Evolutionary conservation across 2,113 vertebrate species (phyloP).

Genomic region (Clarias batrachus): DNA sequence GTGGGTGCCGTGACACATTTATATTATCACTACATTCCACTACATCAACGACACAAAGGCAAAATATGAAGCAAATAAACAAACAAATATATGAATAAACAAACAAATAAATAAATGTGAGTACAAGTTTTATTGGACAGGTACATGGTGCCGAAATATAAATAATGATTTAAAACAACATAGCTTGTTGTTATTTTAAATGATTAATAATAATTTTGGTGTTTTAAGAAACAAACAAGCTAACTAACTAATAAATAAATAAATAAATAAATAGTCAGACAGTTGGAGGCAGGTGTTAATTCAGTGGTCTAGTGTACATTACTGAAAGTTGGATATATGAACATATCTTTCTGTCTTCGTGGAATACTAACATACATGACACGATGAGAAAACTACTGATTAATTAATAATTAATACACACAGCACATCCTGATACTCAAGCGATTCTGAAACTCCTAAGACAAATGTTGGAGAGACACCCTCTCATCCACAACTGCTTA

Average conservation of each 20-base stretch:
- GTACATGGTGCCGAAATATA: neutral
- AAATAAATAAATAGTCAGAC: neutral
- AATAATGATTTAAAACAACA: neutral
- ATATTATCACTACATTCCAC: neutral
- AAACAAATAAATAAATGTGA: neutral
- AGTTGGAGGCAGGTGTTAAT: too few relatives aligned
- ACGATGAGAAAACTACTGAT: too few relatives aligned
- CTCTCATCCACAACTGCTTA: neutral
- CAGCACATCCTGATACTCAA: too few relatives aligned
- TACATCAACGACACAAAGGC: neutral
- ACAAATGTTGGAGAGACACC: neutral
- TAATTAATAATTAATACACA: too few relatives aligned
- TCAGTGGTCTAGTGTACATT: too few relatives aligned
- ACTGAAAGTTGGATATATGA: too few relatives aligned
- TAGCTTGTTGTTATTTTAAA: neutral
- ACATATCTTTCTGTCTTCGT: too few relatives aligned
- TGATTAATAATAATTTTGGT: neutral
- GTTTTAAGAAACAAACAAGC: neutral
- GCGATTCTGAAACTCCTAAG: too few relatives aligned
- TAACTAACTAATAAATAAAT: neutral
- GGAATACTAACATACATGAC: too few relatives aligned
- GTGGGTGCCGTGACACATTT: neutral
- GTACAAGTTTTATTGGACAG: neutral
- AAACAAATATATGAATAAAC: neutral
- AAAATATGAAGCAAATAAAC: neutral